Percentiles rank a stretch among this genome's conserved stretches.
phyloP scores from a whole-genome alignment of 2,797 vertebrate genomes.

The Syngnathus rostellatus region DNA sequence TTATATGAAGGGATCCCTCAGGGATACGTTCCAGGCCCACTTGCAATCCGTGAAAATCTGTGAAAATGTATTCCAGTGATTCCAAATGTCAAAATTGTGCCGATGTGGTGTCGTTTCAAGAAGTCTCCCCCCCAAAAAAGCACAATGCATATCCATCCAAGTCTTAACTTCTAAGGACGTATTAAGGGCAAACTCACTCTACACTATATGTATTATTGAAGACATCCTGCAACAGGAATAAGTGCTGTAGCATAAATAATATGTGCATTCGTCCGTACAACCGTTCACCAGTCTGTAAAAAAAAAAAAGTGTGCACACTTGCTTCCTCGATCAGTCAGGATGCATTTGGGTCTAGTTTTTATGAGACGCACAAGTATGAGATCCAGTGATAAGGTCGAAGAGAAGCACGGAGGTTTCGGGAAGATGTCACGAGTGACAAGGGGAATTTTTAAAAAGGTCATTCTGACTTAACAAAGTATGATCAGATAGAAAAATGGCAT shows the following conservation, averaged over 20 bases:
- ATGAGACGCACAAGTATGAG: neutral
- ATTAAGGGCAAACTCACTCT: conserved; percentile 26
- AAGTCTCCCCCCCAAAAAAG: too few relatives aligned
- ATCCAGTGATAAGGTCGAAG: neutral
- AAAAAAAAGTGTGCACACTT: neutral
- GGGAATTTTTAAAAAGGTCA: neutral
- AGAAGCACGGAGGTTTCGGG: neutral
- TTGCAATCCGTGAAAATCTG: too few relatives aligned
- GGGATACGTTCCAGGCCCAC: neutral
- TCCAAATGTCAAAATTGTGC: too few relatives aligned
- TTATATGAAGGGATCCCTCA: neutral
- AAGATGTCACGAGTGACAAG: neutral
- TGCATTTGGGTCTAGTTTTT: neutral
- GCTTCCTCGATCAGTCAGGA: neutral
- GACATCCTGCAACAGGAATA: conserved; percentile 12
- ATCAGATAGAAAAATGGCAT: neutral
- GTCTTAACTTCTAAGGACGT: conserved; percentile 10
- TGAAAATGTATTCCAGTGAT: too few relatives aligned
- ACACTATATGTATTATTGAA: conserved; percentile 31
- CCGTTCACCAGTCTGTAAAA: neutral
- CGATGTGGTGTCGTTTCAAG: too few relatives aligned
- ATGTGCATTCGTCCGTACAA: conserved; percentile 8
- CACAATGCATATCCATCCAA: conserved; percentile 1
- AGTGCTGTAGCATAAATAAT: conserved; percentile 16
- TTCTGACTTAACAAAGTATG: neutral